Percentiles rank a stretch among this genome's conserved stretches.
phyloP scores from a whole-genome alignment of 2,113 vertebrate genomes.

The Ailurus styani region DNA sequence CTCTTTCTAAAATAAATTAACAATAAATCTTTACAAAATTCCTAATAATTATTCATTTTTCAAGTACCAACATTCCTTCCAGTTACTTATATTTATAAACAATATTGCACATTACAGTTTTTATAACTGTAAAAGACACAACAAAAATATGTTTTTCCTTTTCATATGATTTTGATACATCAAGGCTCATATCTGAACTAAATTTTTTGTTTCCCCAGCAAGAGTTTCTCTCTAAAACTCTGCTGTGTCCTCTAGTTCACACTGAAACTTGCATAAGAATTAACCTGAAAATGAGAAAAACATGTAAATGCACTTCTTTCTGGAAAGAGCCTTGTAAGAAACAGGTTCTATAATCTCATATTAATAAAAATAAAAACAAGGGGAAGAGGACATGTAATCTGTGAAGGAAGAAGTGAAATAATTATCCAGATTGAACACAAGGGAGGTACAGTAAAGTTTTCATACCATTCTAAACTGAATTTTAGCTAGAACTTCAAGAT shows the following conservation, averaged over 20 bases:
- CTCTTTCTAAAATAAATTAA: not conserved
- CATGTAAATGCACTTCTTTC: not conserved
- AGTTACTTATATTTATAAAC: not conserved
- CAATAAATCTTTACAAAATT: not conserved
- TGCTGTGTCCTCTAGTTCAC: not conserved
- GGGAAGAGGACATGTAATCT: not conserved
- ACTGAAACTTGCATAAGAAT: not conserved
- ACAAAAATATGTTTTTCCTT: not conserved
- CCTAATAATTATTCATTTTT: not conserved
- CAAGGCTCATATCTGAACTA: not conserved
- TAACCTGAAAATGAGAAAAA: not conserved
- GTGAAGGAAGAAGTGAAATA: not conserved
- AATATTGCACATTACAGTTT: not conserved
- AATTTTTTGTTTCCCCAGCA: not conserved
- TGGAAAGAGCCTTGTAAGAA: not conserved
- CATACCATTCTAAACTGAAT: not conserved
- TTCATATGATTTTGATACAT: not conserved
- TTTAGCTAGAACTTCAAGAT: not conserved
- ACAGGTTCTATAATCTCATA: not conserved
- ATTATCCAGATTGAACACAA: not conserved
- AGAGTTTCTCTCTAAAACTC: not conserved
- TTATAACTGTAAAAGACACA: not conserved
- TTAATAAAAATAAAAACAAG: not conserved
- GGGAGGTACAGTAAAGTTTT: not conserved
- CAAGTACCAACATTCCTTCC: not conserved